A percentile compares a stretch with the other conserved stretches of the same genome.
Conservation (phyloP, 2,888 invertebrate genomes). For the Aphodius granarius region DNA sequence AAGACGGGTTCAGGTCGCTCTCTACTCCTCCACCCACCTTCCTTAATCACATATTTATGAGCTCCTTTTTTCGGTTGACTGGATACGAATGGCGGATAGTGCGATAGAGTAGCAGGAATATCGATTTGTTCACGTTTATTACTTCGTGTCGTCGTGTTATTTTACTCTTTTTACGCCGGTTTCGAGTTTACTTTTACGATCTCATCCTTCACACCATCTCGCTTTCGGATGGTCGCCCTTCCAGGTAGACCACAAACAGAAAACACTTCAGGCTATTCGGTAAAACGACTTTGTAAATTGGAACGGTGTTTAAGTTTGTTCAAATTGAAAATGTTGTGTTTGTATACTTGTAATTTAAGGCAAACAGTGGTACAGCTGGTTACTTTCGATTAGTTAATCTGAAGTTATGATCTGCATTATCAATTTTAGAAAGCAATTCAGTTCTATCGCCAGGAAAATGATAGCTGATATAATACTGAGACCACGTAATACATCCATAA, state of each 20-base stretch:
- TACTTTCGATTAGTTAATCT: too few species aligned
- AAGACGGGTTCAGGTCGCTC: background rate
- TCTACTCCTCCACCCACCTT: background rate
- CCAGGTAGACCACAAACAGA: background rate
- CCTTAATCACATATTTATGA: conserved; percentile 15
- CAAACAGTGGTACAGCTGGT: too few species aligned
- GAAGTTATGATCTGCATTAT: too few species aligned
- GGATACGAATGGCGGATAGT: conserved; percentile 3
- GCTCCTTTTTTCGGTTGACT: conserved; percentile 6
- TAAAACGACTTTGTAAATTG: background rate
- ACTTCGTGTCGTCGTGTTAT: background rate
- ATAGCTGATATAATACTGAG: too few species aligned
- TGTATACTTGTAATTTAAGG: background rate
- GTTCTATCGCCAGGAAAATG: too few species aligned
- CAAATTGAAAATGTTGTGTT: background rate
- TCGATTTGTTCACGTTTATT: background rate
- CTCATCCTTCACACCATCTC: background rate
- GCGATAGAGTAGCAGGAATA: background rate
- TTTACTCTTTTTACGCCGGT: background rate
- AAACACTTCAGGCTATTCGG: background rate
- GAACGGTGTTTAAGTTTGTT: background rate
- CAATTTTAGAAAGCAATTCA: too few species aligned
- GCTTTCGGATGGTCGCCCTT: background rate
- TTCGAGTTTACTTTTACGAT: background rate
- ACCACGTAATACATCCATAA: background rate